A percentile compares a stretch with the other conserved stretches of the same genome.
Evolutionary conservation across 2,113 vertebrate genomes (phyloP).

Genomic region (Beaufortia kweichowensis): DNA sequence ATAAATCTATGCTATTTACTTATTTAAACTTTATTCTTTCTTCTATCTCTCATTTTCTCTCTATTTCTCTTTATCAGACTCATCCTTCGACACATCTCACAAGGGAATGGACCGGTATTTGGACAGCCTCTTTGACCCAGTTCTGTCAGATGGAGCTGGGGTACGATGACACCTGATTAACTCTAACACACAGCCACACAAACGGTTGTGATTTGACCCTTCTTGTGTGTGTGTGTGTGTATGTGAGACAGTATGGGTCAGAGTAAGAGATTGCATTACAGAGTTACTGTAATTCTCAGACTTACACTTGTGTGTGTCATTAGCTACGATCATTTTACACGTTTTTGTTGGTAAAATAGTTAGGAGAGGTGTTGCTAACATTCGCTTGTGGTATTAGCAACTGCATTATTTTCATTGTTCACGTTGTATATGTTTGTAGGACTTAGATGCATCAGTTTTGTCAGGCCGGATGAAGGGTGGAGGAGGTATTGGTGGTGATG

Average conservation of each 20-base stretch:
- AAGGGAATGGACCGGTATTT: slow-evolving; percentile 90
- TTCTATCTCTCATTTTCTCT: too few relatives aligned
- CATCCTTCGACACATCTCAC: slow-evolving; percentile 59
- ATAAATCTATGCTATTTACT: too few relatives aligned
- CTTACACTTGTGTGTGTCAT: slow-evolving; percentile 1
- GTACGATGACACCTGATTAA: slow-evolving; percentile 69
- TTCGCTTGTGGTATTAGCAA: not conserved
- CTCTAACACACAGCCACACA: slow-evolving; percentile 35
- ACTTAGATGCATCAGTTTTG: slow-evolving; percentile 74
- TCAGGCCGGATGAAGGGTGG: slow-evolving; percentile 82
- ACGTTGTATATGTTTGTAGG: slow-evolving; percentile 60
- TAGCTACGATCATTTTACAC: too few relatives aligned
- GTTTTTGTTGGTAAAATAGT: too few relatives aligned
- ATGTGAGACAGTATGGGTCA: not conserved
- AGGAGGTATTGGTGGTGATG: slow-evolving; percentile 63
- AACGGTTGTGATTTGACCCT: slow-evolving; percentile 53
- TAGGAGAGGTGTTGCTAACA: too few relatives aligned
- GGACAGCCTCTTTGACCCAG: slow-evolving; percentile 92
- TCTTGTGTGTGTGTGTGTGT: not conserved
- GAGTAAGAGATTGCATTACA: slow-evolving; percentile 25
- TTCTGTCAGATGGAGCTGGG: slow-evolving; percentile 84
- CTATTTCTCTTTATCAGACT: slow-evolving; percentile 58
- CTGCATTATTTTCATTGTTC: not conserved
- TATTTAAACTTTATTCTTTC: too few relatives aligned
- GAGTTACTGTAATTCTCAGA: slow-evolving; percentile 35